Base-by-base conservation (phyloP, 1,140 invertebrate species). In the Probaryconus sp. region DNA sequence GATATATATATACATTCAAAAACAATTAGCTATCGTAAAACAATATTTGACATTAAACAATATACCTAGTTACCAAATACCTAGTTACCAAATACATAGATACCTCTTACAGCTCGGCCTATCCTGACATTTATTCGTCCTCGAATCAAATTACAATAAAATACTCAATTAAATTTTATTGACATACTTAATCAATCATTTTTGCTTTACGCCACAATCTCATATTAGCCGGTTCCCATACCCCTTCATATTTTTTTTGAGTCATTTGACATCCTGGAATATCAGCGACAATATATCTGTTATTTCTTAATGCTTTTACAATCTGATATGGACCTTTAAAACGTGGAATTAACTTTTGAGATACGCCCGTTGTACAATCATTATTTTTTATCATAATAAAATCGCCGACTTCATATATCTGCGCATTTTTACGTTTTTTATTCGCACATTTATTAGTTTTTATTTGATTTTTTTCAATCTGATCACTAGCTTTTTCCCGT, bases 251-350 rank as follows among this genome's bases (percentile, higher is more conserved):
- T 10, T 28, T 48, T 24, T 33, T 53, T 16, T 61, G 70, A 1
- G 63, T 47, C 0, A 28, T 10, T 56, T 81, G 73, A 71, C 65
- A 75, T 9, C 63, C 76, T 5, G 61, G 60, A 18, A 80, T 69
- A 70, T 81, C 74, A 0, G 45, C 26, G 11, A 80, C 35, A 3
- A 81, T 24, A 37, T 80, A 82, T 37, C 81, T 35, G 55, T 77
- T 74, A 21, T 79, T 73, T 24, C 55, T 24, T 11, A 83, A 55
- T 1, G 76, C 37, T 70, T 77, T 76, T 5, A 14, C 64, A 9
- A 83, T 33, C 21, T 64, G 13, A 51, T 80, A 83, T 4, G 79
- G 80, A 6, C 79, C 76, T 58, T 75, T 74, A 58, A 76, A 81
- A 45, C 65, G 64, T 5, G 80, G 77, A 10, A 76, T 51, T 0